These are phyloP conservation scores for Dallia pectoralis DNA, from an alignment of 2,797 vertebrate genomes.

Conservation along the genomic window DNA sequence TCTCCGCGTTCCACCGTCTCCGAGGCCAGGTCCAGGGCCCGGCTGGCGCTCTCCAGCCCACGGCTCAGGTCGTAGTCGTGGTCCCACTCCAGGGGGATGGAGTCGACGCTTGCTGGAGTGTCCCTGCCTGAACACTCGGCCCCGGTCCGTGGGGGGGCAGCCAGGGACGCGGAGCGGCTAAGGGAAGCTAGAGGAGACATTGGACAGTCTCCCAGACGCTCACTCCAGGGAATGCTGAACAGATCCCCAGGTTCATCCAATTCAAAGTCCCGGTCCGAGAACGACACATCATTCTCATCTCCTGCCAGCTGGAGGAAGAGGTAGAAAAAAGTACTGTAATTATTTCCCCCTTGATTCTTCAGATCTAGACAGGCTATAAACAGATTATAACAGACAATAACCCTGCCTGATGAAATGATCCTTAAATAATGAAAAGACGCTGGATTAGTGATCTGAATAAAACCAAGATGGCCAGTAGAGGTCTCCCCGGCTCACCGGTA, in stretches of 20 bases:
- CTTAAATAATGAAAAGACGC: neutral
- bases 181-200: conserved; percentile 89
- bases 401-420: too few relatives aligned
- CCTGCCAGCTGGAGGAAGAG: conserved; percentile 80
- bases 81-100: conserved; percentile 98
- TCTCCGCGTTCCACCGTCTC: conserved; percentile 76
- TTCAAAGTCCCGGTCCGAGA: conserved; percentile 91
- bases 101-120: conserved; percentile 95
- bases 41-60: conserved; percentile 82
- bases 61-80: conserved; percentile 94
- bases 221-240: conserved; percentile 86
- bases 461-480: neutral
- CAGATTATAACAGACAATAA: too few relatives aligned
- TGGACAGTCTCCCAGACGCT: conserved; percentile 75
- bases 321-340: neutral
- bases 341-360: too few relatives aligned
- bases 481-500: conserved; percentile 78
- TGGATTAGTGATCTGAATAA: neutral
- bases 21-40: conserved; percentile 75
- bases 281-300: conserved; percentile 85
- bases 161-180: conserved; percentile 86
- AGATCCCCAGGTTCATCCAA: conserved; percentile 86
- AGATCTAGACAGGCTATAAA: too few relatives aligned
- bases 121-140: conserved; percentile 90
- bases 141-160: conserved; percentile 83